A percentile compares a stretch with the other conserved stretches of the same genome.
Evolutionary conservation across 2,113 vertebrate genomes (phyloP).

Genomic region (Sylvicapra grimmia): DNA sequence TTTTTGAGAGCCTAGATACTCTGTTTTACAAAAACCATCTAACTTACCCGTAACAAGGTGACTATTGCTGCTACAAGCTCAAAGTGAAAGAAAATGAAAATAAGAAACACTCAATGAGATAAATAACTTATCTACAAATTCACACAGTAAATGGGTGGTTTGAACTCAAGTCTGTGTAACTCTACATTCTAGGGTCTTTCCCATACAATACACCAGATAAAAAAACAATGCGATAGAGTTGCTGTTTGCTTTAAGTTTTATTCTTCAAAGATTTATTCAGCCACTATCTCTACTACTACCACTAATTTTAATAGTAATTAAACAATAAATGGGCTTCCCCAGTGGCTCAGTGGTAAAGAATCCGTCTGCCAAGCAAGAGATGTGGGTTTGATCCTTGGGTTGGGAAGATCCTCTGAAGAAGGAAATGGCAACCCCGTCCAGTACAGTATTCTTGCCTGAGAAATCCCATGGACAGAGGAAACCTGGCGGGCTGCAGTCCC

Average conservation of each 20-base stretch:
- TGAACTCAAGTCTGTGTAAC: background rate
- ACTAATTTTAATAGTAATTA: background rate
- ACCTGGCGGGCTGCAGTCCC: background rate
- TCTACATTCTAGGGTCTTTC: background rate
- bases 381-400: background rate
- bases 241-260: background rate
- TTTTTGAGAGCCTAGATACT: background rate
- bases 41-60: background rate
- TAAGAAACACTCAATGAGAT: background rate
- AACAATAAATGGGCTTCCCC: background rate
- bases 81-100: background rate
- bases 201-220: background rate
- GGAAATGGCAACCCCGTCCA: background rate
- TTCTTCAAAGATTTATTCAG: background rate
- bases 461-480: background rate
- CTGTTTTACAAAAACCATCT: background rate
- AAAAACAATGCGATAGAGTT: background rate
- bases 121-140: background rate
- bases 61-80: background rate
- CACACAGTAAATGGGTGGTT: background rate
- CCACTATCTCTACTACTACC: background rate
- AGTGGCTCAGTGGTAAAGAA: background rate
- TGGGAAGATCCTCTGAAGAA: background rate
- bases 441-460: background rate
- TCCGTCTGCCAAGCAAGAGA: background rate